Base-by-base conservation (phyloP, 2,113 vertebrate genomes). In the Lanius collurio region DNA sequence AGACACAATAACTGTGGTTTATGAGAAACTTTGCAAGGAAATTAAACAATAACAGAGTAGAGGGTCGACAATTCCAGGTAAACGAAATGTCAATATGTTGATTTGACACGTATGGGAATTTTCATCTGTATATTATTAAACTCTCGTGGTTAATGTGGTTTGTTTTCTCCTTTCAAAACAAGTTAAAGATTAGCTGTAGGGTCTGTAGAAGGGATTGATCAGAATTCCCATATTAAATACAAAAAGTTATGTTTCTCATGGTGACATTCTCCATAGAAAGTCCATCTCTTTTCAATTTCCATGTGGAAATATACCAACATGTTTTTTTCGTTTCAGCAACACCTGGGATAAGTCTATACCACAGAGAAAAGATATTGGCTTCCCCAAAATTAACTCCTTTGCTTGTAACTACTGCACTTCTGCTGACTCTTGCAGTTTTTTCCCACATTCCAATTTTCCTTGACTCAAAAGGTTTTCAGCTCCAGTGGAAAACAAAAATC, bases 21-120 rank as follows among this genome's bases (percentile, higher is more conserved):
- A 68, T 87, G 80, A 94, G 93, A 78, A 90, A 91, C 62, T 85
- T 76, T 82, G 28, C 35, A 79, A 96, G 95, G 96, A 96, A 96
- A 94, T 83, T 26, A 94, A 95, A 94, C 94, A 95, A 92, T 93
- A 81, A 68, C 10, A 81, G 65, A 49, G n/a, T 37, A 79, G 37
- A 86, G 39, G 68, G 87, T 75, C 17, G 46, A 83, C 86, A 90
- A 19, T 76, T 91, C 64, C 80, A 95, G 82, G 92, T 93, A 94
- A 96, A 96, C 14, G 87, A 76, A 35, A 53, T 53, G 52, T 69
- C 86, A 59, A 47, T 80, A 78, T 82, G 75, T 63, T 96, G 68
- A 80, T 59, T 90, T 82, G 77, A 60, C 19, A 44, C 3, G 6
- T 39, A 93, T 88, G 90, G 81, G 91, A 95, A 91, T 83, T 94